Evolutionary conservation across 2,888 invertebrate species (phyloP), one percentile per base, ranked within the genome.

Genomic region (Branchipolynoe longqiensis): DNA sequence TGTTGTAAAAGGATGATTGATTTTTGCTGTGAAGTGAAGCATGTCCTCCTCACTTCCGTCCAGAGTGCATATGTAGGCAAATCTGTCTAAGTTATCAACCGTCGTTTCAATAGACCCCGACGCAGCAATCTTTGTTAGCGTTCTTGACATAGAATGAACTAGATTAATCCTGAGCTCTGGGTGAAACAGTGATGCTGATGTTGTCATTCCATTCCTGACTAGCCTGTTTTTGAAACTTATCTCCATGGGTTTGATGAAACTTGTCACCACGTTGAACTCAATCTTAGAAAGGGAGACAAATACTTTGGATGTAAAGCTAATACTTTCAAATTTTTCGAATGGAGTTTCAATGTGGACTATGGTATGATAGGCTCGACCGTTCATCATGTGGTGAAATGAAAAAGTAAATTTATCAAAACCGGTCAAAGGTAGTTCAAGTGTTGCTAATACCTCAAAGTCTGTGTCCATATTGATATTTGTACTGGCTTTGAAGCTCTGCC

Each of bases 51-150:
- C 69, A 38, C 69, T 25, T 18, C 33, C 33, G n/a, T 69, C 69
- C 38, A 69, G 25, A 0, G 8, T 38, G 8, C 33, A 69, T 1
- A 28, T 78, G n/a, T 48, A 78, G 48, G 78, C 54, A 48, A 78
- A 48, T 12, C 78, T 22, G 14, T 78, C 48, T 2, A 48, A 18
- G n/a, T 22, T 2, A 41, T 12, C 18, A n/a, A 78, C n/a, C 18
- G 78, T 48, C 4, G 78, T 78, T 28, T 78, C 78, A 22, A 78
- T 33, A 41, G 78, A 48, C 4, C 78, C 78, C 12, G 78, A 41
- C 4, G 28, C 78, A 78, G 54, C 48, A 18, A 78, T 38, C 18
- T n/a, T 69, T 1, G 38, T 69, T 2, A 69, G 69, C 3, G 69
- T 69, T 36, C 69, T 69, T 1, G 69, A 69, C 36, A 69, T 36